Evolutionary conservation across 2,797 vertebrate genomes (phyloP).

Genomic region (Momotus momota): DNA sequence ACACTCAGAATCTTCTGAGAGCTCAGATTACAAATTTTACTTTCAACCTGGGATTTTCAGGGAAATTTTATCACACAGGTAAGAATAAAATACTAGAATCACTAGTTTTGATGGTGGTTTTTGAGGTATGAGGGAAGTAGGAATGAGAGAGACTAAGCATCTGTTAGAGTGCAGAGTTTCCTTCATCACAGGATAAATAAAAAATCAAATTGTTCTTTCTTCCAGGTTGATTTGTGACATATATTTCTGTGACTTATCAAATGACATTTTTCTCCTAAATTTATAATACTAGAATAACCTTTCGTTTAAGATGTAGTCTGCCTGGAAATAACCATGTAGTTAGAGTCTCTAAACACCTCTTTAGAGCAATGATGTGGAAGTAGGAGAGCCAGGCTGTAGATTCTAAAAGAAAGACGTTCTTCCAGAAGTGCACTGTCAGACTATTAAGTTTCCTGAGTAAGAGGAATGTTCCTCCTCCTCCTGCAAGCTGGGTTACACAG

Average conservation of each 20-base stretch:
- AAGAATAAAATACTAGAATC: conserved; percentile 48
- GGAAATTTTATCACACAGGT: conserved; percentile 87
- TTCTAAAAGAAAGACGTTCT: background rate
- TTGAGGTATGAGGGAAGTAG: background rate
- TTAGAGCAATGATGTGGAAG: background rate
- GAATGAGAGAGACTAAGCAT: background rate
- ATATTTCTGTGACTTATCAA: background rate
- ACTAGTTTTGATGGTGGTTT: background rate
- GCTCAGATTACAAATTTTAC: conserved; percentile 84
- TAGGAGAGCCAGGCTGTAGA: background rate
- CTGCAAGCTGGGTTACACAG: background rate
- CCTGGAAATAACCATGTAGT: background rate
- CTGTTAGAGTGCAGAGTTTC: background rate
- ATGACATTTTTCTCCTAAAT: background rate
- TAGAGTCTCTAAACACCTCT: background rate
- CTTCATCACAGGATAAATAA: background rate
- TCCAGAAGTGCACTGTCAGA: background rate
- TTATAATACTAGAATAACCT: background rate
- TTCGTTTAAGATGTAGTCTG: background rate
- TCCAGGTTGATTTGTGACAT: background rate
- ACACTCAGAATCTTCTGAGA: conserved; percentile 83
- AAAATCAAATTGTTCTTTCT: background rate
- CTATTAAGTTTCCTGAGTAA: background rate
- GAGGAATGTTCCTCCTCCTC: background rate
- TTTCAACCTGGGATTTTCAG: conserved; percentile 87